A percentile compares a stretch with the other conserved stretches of the same genome.
Conservation (phyloP, 2,113 vertebrate genomes). For the Pelecanus crispus region DNA sequence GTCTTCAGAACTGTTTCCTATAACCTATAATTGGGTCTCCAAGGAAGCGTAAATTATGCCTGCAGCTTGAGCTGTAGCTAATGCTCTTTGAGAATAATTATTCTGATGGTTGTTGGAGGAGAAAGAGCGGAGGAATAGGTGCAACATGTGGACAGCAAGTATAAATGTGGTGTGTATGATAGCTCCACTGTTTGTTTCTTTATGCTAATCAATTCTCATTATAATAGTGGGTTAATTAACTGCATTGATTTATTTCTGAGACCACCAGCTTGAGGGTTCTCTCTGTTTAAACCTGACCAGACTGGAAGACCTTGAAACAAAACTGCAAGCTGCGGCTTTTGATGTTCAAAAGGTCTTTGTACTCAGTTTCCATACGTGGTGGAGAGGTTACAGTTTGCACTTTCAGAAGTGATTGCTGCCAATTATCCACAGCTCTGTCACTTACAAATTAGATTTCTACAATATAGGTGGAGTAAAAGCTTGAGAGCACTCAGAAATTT, state of each 20-base stretch:
- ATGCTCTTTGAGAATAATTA: slow-evolving; percentile 73
- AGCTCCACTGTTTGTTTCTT: not conserved
- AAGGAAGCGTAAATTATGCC: slow-evolving; percentile 58
- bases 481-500: not conserved
- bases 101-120: slow-evolving; percentile 32
- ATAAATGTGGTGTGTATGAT: not conserved
- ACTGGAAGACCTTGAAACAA: not conserved
- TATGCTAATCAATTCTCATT: not conserved
- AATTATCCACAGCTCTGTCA: not conserved
- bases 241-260: slow-evolving; percentile 17
- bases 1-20: slow-evolving; percentile 61
- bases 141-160: not conserved
- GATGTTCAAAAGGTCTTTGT: not conserved
- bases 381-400: not conserved
- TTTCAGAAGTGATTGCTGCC: not conserved
- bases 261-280: not conserved
- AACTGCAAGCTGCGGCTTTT: not conserved
- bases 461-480: not conserved
- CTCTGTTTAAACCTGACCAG: not conserved
- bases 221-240: not conserved
- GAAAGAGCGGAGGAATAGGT: slow-evolving; percentile 13
- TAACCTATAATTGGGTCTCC: slow-evolving; percentile 74
- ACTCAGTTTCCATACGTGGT: not conserved
- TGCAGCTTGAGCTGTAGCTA: slow-evolving; percentile 59
- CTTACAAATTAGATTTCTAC: not conserved